phyloP scores from a whole-genome alignment of 2,113 vertebrate species.

The Phrynosoma platyrhinos region DNA sequence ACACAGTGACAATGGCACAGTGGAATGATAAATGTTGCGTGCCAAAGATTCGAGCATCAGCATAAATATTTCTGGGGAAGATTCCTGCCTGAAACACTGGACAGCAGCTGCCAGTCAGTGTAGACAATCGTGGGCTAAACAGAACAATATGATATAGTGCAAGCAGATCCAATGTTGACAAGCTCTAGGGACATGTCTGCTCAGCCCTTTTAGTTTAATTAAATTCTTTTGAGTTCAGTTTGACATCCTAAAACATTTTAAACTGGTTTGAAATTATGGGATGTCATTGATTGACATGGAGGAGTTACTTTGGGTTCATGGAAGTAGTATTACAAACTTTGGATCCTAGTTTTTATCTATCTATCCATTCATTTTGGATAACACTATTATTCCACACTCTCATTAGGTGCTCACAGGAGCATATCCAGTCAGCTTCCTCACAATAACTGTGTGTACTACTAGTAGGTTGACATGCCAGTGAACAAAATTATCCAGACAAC shows the following conservation, averaged over 20 bases:
- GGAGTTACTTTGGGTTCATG: not conserved
- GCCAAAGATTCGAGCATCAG: not conserved
- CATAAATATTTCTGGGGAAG: not conserved
- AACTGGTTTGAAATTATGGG: not conserved
- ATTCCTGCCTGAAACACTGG: not conserved
- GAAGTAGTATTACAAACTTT: not conserved
- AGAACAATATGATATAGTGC: not conserved
- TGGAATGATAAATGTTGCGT: not conserved
- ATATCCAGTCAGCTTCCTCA: not conserved
- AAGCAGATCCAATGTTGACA: not conserved
- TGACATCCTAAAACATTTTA: not conserved
- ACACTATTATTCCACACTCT: not conserved
- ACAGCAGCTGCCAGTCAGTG: not conserved
- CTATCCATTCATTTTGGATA: not conserved
- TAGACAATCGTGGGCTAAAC: not conserved
- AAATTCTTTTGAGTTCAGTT: not conserved
- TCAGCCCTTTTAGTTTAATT: not conserved
- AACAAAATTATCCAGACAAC: not conserved
- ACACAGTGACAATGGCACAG: not conserved
- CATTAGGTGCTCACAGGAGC: not conserved
- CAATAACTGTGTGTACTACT: not conserved
- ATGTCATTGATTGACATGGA: not conserved
- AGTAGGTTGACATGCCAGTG: not conserved
- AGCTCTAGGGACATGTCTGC: no score
- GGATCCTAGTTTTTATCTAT: not conserved